phyloP scores from a whole-genome alignment of 2,888 invertebrate genomes.

The Drepana falcataria region DNA sequence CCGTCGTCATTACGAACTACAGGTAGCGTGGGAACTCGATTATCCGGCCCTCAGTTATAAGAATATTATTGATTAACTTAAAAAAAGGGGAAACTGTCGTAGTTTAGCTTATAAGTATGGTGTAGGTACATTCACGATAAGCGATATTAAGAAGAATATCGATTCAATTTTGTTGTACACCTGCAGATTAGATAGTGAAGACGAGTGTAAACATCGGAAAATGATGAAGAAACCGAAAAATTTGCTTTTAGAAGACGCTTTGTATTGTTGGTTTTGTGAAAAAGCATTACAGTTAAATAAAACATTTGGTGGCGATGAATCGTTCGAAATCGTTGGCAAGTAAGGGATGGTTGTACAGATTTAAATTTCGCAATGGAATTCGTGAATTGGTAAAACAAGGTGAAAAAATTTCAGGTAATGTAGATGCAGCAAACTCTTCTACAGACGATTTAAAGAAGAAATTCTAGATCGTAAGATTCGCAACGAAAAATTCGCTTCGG shows the following conservation, averaged over 20 bases:
- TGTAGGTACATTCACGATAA: constrained; percentile 26
- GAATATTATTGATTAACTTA: constrained; percentile 25
- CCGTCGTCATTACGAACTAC: too few species aligned
- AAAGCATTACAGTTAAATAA: constrained; percentile 24
- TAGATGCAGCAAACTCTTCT: constrained; percentile 17
- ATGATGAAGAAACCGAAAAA: constrained; percentile 23
- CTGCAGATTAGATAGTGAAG: constrained; percentile 21
- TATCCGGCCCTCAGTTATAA: too few species aligned
- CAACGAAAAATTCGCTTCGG: too few species aligned
- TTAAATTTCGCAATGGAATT: constrained; percentile 26
- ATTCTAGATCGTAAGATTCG: too few species aligned
- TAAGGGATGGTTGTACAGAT: constrained; percentile 23
- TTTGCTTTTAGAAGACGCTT: constrained; percentile 13
- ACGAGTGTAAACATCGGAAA: constrained; percentile 23
- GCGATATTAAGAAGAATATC: constrained; percentile 26
- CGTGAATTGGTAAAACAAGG: constrained; percentile 19
- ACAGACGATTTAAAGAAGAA: constrained; percentile 11
- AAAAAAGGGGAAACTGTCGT: constrained; percentile 23
- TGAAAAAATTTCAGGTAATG: constrained; percentile 17
- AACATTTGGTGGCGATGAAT: constrained; percentile 20
- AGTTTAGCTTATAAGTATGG: constrained; percentile 26
- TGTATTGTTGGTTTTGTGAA: constrained; percentile 25
- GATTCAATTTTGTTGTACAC: constrained; percentile 23
- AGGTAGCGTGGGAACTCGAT: too few species aligned
- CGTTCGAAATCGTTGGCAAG: constrained; percentile 24